Percentiles rank a stretch among this genome's conserved stretches.
Conservation (phyloP, 2,797 vertebrate species). For the Cyprinella venusta region DNA sequence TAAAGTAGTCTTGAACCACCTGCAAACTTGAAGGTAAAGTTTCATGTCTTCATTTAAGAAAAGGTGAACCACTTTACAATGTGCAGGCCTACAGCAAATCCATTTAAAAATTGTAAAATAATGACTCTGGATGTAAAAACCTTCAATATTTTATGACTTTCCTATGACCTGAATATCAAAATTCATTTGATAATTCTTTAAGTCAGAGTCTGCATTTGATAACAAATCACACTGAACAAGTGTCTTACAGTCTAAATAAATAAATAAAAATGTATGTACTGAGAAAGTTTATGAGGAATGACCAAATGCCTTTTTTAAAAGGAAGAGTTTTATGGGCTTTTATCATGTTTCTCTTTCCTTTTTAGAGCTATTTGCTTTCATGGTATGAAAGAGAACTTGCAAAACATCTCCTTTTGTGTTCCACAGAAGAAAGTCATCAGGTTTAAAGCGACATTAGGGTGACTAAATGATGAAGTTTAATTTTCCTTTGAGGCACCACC, state of each 20-base stretch:
- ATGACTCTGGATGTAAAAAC: background rate
- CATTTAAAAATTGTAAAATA: background rate
- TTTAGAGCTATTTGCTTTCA: background rate
- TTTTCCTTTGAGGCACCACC: conserved; percentile 9
- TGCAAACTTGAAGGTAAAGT: conserved; percentile 47
- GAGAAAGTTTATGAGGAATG: background rate
- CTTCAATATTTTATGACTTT: background rate
- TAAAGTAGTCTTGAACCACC: conserved; percentile 17
- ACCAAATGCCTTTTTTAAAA: conserved; percentile 2
- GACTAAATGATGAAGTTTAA: background rate
- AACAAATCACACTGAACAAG: background rate
- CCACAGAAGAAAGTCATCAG: background rate
- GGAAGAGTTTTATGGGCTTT: background rate
- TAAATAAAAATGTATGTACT: background rate
- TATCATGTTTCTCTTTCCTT: background rate
- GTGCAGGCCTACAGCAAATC: background rate
- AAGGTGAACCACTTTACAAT: conserved; percentile 18
- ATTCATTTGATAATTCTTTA: background rate
- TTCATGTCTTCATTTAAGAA: conserved; percentile 42
- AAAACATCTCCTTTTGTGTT: background rate
- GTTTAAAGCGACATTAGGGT: background rate
- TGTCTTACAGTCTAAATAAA: background rate
- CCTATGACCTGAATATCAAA: background rate
- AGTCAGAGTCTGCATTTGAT: background rate
- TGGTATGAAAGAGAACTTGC: background rate